Conservation (phyloP, 1,140 invertebrate genomes). For the Temnothorax nylanderi region DNA sequence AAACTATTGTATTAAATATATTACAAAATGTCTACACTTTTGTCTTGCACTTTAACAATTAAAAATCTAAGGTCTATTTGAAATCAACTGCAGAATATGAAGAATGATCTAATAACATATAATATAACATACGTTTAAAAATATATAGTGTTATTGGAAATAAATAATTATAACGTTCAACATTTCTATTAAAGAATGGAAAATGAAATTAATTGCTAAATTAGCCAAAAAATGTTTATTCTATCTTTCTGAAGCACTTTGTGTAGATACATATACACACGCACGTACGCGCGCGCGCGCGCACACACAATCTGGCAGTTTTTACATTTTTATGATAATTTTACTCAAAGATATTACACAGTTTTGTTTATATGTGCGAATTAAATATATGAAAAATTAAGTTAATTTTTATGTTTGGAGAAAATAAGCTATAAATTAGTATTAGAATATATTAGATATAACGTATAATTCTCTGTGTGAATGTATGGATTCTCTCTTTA, state of each 20-base stretch:
- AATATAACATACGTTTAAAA: background rate
- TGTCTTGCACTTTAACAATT: background rate
- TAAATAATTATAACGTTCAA: conserved; percentile 3
- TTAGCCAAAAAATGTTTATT: background rate
- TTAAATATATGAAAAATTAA: conserved; percentile 13
- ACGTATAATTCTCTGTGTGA: background rate
- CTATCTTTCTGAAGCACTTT: background rate
- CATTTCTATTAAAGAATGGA: background rate
- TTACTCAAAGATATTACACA: background rate
- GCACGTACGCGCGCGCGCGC: background rate
- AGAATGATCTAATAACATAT: background rate
- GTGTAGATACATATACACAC: background rate
- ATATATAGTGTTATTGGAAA: background rate
- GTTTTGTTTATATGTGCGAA: background rate
- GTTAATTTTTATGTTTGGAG: background rate
- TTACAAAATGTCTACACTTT: background rate
- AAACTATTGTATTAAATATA: background rate
- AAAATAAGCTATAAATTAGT: background rate
- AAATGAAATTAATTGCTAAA: background rate
- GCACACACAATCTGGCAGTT: background rate
- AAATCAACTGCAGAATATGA: background rate
- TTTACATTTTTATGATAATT: conserved; percentile 16
- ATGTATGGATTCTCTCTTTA: background rate
- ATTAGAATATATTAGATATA: too few species aligned
- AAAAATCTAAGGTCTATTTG: background rate